phyloP scores from a whole-genome alignment of 1,140 invertebrate species.

The Trichomalopsis sarcophagae region DNA sequence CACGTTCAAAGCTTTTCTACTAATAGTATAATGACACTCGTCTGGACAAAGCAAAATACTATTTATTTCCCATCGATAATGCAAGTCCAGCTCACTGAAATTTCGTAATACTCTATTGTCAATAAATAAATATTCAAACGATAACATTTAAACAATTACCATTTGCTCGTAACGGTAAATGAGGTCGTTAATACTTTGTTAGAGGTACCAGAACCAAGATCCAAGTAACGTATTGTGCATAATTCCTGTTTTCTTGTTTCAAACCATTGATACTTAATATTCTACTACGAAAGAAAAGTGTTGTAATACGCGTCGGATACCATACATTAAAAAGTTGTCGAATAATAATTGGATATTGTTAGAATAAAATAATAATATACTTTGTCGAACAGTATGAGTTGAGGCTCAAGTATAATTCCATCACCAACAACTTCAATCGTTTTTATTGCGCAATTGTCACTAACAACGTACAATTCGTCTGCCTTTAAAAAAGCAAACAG shows the following conservation, averaged over 20 bases:
- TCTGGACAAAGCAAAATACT: not conserved
- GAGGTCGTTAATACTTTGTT: slow-evolving; percentile 13
- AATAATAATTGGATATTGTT: not conserved
- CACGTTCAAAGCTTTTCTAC: slow-evolving; percentile 45
- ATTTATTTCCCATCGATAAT: slow-evolving; percentile 57
- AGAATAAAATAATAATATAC: slow-evolving; percentile 25
- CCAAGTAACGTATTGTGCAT: slow-evolving; percentile 31
- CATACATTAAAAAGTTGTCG: not conserved
- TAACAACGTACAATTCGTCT: slow-evolving; percentile 63
- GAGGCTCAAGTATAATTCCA: slow-evolving; percentile 57
- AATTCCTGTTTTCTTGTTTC: slow-evolving; percentile 15
- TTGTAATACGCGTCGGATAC: not conserved
- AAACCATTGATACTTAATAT: slow-evolving; percentile 47
- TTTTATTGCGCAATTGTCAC: slow-evolving; percentile 61
- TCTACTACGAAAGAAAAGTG: slow-evolving; percentile 22
- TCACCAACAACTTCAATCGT: slow-evolving; percentile 64
- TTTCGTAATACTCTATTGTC: not conserved
- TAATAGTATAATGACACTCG: not conserved
- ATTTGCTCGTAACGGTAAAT: slow-evolving; percentile 51
- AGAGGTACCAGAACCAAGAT: slow-evolving; percentile 23
- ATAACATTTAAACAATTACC: slow-evolving; percentile 46
- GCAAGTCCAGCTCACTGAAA: slow-evolving; percentile 54
- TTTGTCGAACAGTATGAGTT: slow-evolving; percentile 54
- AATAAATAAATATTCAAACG: not conserved
- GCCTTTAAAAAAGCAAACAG: slow-evolving; percentile 48